Base-by-base conservation (phyloP, 92 coral and sea anemone species). In the Umimayanthus kanabou region DNA sequence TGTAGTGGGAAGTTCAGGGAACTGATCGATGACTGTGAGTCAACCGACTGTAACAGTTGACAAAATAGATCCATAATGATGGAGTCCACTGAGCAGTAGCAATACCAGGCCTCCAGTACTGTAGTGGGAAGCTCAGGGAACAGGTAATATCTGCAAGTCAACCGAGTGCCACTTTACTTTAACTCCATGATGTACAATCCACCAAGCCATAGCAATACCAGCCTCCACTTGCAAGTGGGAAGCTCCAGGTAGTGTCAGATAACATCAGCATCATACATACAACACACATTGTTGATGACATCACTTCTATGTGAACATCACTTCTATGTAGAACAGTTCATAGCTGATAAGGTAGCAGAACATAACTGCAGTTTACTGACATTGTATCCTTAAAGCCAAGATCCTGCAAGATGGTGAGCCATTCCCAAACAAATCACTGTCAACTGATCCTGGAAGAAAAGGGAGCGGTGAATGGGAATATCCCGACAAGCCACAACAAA, bases 391-490 rank as follows among this genome's bases (percentile, higher is more conserved):
- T 57, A 81, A 29, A 6, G 85, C 85, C 42, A 81, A 20, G 69
- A 81, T 81, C 53, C 14, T 47, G 53, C 53, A 47, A 47, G 53
- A 47, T 6, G 53, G 14, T 6, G 53, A 47, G 53, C 53, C 53
- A 33, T 33, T 33, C 37, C 37, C 37, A 33, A 33, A 33, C 37
- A 47, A 47, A 47, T 47, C 85, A 30, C 66, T 58, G 64, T 47
- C 75, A 16, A 74, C 70, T 45, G 95, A 85, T 9, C 92, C 92
- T 9, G 90, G 79, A 45, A 85, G 18, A 49, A 92, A 92, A 45
- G 85, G 76, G 14, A 87, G 89, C 4, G 74, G 30, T 87, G 80
- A 15, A 87, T 81, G 14, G 47, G 78, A 28, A 93, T 64, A 39
- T 85, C 82, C 67, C 61, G 13, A 39, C 81, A 42, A 77, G 28